Conservation (phyloP, 2,888 invertebrate genomes). For the Macrophya annulata region DNA sequence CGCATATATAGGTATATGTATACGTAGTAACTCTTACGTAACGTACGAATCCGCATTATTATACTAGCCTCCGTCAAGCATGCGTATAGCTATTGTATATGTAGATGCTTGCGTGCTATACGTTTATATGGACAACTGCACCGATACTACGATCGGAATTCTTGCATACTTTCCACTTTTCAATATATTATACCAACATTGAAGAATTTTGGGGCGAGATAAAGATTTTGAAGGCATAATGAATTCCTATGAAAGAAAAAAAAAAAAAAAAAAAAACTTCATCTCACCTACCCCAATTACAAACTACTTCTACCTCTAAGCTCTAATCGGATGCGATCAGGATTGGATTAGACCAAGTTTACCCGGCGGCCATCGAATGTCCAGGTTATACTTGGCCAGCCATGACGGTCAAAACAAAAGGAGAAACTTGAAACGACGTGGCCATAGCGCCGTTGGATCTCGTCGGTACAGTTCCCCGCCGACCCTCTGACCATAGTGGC, state of each 20-base stretch:
- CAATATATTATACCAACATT: neutral
- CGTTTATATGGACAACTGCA: neutral
- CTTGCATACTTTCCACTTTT: neutral
- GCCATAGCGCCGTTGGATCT: slow-evolving; percentile 52
- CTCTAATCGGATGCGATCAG: slow-evolving; percentile 9
- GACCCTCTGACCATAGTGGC: slow-evolving; percentile 40
- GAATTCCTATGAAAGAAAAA: neutral
- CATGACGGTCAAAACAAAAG: slow-evolving; percentile 54
- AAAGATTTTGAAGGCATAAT: neutral
- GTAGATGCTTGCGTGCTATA: neutral
- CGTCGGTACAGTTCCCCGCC: slow-evolving; percentile 41
- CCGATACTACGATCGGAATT: neutral
- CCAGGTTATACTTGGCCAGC: slow-evolving; percentile 48
- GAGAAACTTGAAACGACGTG: slow-evolving; percentile 51
- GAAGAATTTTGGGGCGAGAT: neutral
- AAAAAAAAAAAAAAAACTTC: neutral
- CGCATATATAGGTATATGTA: neutral
- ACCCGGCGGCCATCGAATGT: slow-evolving; percentile 46
- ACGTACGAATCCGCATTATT: neutral
- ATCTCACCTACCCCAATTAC: slow-evolving; percentile 23
- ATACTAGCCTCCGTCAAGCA: neutral
- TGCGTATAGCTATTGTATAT: neutral
- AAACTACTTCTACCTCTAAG: slow-evolving; percentile 1
- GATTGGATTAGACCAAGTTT: slow-evolving; percentile 46
- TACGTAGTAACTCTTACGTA: neutral